Conservation (phyloP, 2,888 invertebrate genomes). For the Aelia acuminata region DNA sequence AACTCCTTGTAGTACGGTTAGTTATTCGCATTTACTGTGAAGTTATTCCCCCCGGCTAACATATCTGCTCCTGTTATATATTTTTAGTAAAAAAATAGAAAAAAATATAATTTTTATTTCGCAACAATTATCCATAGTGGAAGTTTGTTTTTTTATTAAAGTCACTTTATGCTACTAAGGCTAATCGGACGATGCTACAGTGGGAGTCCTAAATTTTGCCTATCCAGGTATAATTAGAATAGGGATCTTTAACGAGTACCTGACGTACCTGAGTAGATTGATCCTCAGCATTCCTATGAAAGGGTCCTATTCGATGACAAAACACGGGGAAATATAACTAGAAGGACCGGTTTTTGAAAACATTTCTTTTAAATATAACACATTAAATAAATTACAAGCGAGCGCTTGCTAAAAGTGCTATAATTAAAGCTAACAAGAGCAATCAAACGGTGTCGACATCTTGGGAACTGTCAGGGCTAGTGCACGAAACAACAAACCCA, state of each 20-base stretch:
- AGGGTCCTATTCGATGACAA: not conserved
- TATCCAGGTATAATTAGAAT: too few relatives aligned
- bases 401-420: not conserved
- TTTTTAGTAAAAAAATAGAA: not conserved
- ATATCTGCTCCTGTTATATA: not conserved
- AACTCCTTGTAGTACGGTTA: too few relatives aligned
- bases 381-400: constrained; percentile 6
- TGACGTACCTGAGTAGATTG: not conserved
- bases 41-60: too few relatives aligned
- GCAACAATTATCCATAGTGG: not conserved
- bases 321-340: not conserved
- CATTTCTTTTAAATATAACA: not conserved
- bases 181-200: too few relatives aligned
- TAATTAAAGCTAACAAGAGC: not conserved
- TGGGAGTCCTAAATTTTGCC: too few relatives aligned
- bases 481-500: not conserved
- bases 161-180: too few relatives aligned
- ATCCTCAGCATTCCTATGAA: not conserved
- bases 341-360: not conserved
- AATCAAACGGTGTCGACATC: not conserved
- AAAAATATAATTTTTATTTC: not conserved
- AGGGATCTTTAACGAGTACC: too few relatives aligned
- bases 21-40: too few relatives aligned
- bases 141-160: too few relatives aligned
- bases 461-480: not conserved